phyloP scores from a whole-genome alignment of 2,888 invertebrate species.

The Dryobotodes eremita region DNA sequence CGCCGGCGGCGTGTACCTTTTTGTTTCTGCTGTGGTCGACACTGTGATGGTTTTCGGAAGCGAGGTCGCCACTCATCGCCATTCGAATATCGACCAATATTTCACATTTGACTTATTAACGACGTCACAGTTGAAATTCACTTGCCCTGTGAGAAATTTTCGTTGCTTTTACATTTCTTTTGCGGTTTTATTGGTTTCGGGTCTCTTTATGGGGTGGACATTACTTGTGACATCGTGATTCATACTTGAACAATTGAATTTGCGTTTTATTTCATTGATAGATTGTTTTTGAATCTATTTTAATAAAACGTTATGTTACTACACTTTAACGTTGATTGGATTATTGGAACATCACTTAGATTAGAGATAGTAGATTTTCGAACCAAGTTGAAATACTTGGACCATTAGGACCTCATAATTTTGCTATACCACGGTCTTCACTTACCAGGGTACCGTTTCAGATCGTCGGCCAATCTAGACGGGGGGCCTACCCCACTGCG shows the following conservation, averaged over 20 bases:
- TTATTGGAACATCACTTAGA: not conserved
- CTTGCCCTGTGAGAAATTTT: slow-evolving; percentile 60
- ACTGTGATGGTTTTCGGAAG: slow-evolving; percentile 88
- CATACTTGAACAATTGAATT: slow-evolving; percentile 42
- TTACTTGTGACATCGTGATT: slow-evolving; percentile 56
- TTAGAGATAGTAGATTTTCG: not conserved
- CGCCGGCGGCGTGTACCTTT: slow-evolving; percentile 86
- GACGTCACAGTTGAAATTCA: slow-evolving; percentile 72
- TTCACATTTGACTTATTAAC: slow-evolving; percentile 85
- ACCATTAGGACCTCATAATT: not conserved
- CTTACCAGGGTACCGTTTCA: slow-evolving; percentile 11
- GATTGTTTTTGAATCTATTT: slow-evolving; percentile 25
- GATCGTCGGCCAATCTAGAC: slow-evolving; percentile 31
- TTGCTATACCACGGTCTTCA: not conserved
- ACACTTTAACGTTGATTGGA: not conserved
- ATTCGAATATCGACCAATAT: slow-evolving; percentile 85
- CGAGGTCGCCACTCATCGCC: slow-evolving; percentile 82
- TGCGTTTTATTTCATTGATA: slow-evolving; percentile 30
- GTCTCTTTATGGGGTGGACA: slow-evolving; percentile 56
- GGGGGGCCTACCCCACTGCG: slow-evolving; percentile 11
- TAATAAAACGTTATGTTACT: not conserved
- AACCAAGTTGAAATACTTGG: not conserved
- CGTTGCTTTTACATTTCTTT: slow-evolving; percentile 54
- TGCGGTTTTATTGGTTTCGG: slow-evolving; percentile 52
- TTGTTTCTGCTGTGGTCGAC: slow-evolving; percentile 84